These are phyloP conservation scores for Atta texana DNA, from an alignment of 1,140 invertebrate genomes.

Conservation along the genomic window DNA sequence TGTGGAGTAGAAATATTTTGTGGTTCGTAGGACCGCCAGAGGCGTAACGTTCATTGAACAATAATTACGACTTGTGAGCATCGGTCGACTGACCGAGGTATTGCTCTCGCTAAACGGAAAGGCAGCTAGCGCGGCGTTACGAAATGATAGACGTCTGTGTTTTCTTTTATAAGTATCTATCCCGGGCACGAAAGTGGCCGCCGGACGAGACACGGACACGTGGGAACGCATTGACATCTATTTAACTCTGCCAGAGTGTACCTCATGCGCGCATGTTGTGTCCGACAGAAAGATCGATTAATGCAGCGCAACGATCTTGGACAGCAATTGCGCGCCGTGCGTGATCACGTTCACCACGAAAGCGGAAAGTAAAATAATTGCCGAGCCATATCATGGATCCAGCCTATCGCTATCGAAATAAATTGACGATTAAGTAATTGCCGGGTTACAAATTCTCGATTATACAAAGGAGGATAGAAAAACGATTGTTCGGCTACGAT, in stretches of 20 bases:
- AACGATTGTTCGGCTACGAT: not conserved
- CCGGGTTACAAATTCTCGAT: constrained; percentile 3
- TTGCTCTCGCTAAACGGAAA: constrained; percentile 39
- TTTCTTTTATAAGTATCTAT: constrained; percentile 67
- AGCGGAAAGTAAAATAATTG: constrained; percentile 56
- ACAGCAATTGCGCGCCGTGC: constrained; percentile 30
- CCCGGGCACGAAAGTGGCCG: constrained; percentile 48
- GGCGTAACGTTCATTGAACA: constrained; percentile 41
- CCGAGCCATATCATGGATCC: constrained; percentile 20
- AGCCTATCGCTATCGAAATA: constrained; percentile 40
- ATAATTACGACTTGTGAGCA: constrained; percentile 67
- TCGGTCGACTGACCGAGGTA: constrained; percentile 40
- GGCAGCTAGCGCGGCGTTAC: constrained; percentile 42
- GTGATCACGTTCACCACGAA: constrained; percentile 51
- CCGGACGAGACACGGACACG: constrained; percentile 65
- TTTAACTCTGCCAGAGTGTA: constrained; percentile 7
- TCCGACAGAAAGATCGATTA: constrained; percentile 40
- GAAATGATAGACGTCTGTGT: constrained; percentile 70
- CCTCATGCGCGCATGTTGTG: constrained; percentile 34
- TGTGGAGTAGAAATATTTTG: constrained; percentile 48
- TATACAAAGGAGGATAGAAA: not conserved
- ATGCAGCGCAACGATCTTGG: constrained; percentile 24
- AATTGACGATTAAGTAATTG: constrained; percentile 54
- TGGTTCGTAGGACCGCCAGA: constrained; percentile 32
- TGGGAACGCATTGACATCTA: constrained; percentile 70